phyloP scores from a whole-genome alignment of 2,113 vertebrate genomes.

The Helogale parvula region DNA sequence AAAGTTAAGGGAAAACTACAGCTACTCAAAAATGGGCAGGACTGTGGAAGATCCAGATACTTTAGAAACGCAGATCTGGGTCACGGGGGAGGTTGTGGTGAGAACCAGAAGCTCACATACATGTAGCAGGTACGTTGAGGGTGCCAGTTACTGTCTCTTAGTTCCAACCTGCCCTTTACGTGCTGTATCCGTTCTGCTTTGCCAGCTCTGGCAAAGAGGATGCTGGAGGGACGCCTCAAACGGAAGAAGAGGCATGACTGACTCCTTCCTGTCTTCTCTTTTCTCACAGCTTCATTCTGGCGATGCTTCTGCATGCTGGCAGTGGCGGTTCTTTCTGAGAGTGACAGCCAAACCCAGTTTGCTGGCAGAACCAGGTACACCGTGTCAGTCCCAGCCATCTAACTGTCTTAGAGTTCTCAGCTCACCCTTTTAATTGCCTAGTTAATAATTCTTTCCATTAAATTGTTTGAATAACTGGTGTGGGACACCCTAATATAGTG shows the following conservation, averaged over 20 bases:
- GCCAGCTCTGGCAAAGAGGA: not conserved
- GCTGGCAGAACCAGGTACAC: not conserved
- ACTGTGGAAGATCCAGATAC: not conserved
- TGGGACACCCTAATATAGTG: not conserved
- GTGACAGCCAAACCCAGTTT: not conserved
- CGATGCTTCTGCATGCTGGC: not conserved
- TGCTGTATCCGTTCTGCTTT: not conserved
- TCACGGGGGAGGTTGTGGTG: not conserved
- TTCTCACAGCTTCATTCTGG: not conserved
- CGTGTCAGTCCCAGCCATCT: not conserved
- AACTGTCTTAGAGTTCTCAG: not conserved
- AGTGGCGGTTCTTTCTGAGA: not conserved
- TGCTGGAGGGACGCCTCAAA: not conserved
- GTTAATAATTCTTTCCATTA: not conserved
- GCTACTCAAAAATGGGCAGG: not conserved
- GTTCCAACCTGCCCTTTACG: not conserved
- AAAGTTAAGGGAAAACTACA: not conserved
- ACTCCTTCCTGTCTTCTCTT: not conserved
- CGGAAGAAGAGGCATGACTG: not conserved
- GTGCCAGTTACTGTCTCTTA: not conserved
- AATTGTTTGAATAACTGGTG: not conserved
- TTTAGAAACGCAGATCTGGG: not conserved
- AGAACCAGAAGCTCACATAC: not conserved
- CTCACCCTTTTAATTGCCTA: not conserved
- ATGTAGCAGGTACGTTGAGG: not conserved